Conservation (phyloP, 2,113 vertebrate species). For the Crypturellus undulatus region DNA sequence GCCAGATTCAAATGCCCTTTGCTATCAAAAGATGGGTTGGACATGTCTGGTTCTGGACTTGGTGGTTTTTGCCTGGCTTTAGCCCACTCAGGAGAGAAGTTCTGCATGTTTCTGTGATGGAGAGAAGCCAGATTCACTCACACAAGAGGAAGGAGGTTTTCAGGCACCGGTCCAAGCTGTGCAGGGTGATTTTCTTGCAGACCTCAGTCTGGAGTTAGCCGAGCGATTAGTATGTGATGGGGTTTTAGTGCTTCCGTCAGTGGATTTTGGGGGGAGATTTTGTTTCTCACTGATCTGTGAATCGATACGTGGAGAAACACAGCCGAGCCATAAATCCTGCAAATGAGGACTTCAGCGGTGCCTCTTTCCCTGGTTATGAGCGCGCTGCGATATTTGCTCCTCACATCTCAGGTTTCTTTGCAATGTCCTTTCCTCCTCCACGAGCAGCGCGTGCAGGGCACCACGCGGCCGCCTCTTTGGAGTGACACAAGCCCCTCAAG, state of each 20-base stretch:
- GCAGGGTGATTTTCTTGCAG: constrained; percentile 14
- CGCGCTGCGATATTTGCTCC: neutral
- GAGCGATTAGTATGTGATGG: constrained; percentile 34
- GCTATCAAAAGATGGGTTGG: neutral
- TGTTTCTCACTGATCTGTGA: constrained; percentile 36
- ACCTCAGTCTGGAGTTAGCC: neutral
- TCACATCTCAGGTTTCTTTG: neutral
- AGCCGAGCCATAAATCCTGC: constrained; percentile 30
- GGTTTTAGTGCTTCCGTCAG: neutral
- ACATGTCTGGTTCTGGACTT: neutral
- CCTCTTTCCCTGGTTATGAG: neutral
- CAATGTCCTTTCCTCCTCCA: constrained; percentile 16
- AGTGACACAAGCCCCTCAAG: neutral
- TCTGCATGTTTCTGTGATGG: neutral
- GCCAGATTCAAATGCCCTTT: neutral
- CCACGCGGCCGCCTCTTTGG: neutral
- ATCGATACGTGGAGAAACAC: neutral
- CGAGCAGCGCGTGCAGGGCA: neutral
- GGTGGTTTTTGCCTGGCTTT: neutral
- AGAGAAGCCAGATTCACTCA: neutral
- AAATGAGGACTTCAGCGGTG: neutral
- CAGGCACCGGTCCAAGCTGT: neutral
- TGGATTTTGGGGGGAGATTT: constrained; percentile 32
- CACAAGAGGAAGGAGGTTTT: neutral
- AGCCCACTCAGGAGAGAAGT: rapidly evolving